Evolutionary conservation across 2,113 vertebrate genomes (phyloP), one percentile per base, ranked within the genome.

Genomic region (Sciurus niger): DNA sequence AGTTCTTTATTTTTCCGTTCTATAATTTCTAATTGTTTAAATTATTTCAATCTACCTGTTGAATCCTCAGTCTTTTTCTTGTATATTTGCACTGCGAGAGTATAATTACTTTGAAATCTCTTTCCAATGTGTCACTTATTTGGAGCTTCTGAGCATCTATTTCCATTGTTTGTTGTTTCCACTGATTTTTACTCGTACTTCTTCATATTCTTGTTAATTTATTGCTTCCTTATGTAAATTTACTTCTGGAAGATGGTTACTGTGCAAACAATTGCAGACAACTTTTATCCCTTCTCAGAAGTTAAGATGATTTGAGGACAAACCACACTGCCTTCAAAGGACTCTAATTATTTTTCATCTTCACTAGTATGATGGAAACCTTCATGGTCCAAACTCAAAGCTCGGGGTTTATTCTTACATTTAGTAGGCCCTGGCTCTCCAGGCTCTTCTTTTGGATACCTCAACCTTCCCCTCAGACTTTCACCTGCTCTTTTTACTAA

Each of bases 281-380:
- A 40, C 8, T 55, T 87, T 76, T 28, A 46, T 53, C n/a, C 2
- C 58, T 32, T 48, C 65, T 32, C 58, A 58, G 32, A 82, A 82
- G 37, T 34, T 65, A 43, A 13, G 24, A 46, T 25, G 4, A 14
- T 83, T 82, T 83, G 48, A 68, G 30, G 4, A 18, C 24, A 2
- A 83, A 32, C 8, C 0, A 32, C 1, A 30, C 32, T 28, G 7
- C 14, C 1, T 20, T 0, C 32, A 34, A 37, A 76, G 10, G 13
- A 4, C 4, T 65, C 12, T 34, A 10, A 84, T 76, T 77, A 32
- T 7, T 73, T 80, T 73, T 37, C 14, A 18, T 76, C 8, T 12
- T 88, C 10, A 73, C 34, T 32, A 40, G 11, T 18, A 22, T 60
- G 24, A 37, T 13, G 9, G 40, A 51, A 60, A 1, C 9, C 1